Conservation (phyloP, 2,888 invertebrate species). For the Apamea anceps region DNA sequence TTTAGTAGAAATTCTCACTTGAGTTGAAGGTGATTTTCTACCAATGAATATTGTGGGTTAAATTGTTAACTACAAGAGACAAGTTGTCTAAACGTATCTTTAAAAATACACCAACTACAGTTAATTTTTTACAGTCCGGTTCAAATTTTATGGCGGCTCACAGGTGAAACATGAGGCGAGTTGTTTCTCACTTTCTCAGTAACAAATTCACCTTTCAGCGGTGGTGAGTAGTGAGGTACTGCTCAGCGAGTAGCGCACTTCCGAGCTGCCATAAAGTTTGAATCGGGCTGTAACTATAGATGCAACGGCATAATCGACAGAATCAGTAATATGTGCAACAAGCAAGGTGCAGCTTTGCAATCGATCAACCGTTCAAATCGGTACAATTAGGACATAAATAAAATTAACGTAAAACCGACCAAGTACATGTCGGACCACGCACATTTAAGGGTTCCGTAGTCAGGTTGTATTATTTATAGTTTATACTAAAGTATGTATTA, state of each 20-base stretch:
- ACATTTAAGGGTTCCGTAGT: neutral
- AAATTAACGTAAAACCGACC: neutral
- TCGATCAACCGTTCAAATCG: neutral
- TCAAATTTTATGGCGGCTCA: too few relatives aligned
- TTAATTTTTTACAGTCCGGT: neutral
- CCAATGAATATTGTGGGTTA: neutral
- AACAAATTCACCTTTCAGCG: too few relatives aligned
- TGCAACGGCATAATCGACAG: too few relatives aligned
- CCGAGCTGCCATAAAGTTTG: too few relatives aligned
- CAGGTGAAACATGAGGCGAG: too few relatives aligned
- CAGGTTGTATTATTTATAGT: neutral
- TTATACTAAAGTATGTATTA: too few relatives aligned
- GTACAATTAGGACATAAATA: neutral
- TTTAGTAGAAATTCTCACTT: conserved; percentile 17
- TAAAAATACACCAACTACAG: neutral
- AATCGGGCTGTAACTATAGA: neutral
- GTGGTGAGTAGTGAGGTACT: too few relatives aligned
- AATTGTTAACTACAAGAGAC: neutral
- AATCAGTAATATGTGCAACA: neutral
- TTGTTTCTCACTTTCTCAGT: too few relatives aligned
- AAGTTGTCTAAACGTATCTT: neutral
- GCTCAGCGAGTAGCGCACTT: too few relatives aligned
- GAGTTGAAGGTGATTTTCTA: neutral
- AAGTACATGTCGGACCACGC: neutral
- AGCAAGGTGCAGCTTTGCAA: neutral